These are phyloP conservation scores for Parasteatoda lunata DNA, from an alignment of 2,888 invertebrate species.

Conservation along the genomic window DNA sequence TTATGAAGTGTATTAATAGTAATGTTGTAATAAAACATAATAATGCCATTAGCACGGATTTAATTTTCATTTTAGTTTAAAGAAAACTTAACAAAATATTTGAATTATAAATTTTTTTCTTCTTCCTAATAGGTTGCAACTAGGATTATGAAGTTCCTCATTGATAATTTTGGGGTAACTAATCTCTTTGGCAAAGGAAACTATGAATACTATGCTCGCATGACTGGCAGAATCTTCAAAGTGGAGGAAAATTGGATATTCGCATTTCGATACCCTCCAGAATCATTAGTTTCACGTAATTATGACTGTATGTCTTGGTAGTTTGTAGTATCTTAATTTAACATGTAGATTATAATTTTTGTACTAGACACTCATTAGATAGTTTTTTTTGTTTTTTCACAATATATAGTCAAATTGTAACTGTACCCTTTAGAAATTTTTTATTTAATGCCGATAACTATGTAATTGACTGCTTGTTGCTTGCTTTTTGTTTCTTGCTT, in stretches of 20 bases:
- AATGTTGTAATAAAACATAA: too few relatives aligned
- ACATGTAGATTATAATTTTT: too few relatives aligned
- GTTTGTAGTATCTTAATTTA: conserved; percentile 36
- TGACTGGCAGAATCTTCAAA: conserved; percentile 91
- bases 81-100: background rate
- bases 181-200: conserved; percentile 95
- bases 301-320: conserved; percentile 70
- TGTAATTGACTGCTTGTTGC: background rate
- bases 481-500: background rate
- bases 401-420: background rate
- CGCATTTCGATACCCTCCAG: conserved; percentile 92
- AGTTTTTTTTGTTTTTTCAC: background rate
- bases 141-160: conserved; percentile 95
- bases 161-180: conserved; percentile 96
- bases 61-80: background rate
- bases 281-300: conserved; percentile 78
- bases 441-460: background rate
- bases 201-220: conserved; percentile 95
- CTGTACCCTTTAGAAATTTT: background rate
- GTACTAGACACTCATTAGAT: too few relatives aligned
- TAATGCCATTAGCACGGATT: too few relatives aligned
- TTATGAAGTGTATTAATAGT: too few relatives aligned
- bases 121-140: conserved; percentile 85
- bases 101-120: background rate
- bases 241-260: conserved; percentile 97